Evolutionary conservation across 2,113 vertebrate species (phyloP).

Genomic region (Sisor rabdophorus): DNA sequence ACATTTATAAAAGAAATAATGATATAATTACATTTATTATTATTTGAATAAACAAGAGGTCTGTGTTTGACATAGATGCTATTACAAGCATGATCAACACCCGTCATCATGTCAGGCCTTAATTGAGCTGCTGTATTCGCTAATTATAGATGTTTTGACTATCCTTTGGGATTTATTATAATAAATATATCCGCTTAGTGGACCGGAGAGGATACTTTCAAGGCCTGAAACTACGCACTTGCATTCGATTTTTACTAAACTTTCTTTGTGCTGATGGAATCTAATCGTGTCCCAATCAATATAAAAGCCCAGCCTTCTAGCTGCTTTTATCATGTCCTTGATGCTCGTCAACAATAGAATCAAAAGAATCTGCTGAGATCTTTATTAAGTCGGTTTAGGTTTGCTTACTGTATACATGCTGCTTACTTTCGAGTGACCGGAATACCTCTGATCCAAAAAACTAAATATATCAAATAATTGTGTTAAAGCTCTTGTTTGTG

Average conservation of each 20-base stretch:
- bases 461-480: background rate
- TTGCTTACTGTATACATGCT: background rate
- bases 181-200: background rate
- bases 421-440: background rate
- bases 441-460: background rate
- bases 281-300: background rate
- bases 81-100: background rate
- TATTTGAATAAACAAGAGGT: no score
- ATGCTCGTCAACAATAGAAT: background rate
- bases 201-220: background rate
- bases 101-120: background rate
- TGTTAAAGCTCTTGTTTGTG: background rate
- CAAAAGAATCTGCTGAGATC: background rate
- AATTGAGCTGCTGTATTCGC: background rate
- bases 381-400: background rate
- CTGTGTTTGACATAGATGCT: background rate
- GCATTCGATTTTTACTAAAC: background rate
- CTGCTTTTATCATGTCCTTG: background rate
- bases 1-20: no score
- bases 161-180: constrained; percentile 4
- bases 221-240: background rate
- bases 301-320: background rate
- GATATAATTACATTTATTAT: no score
- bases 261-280: background rate
- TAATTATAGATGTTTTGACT: background rate